These are phyloP conservation scores for Dromiciops gliroides DNA, from an alignment of 2,113 vertebrate species.

Conservation along the genomic window DNA sequence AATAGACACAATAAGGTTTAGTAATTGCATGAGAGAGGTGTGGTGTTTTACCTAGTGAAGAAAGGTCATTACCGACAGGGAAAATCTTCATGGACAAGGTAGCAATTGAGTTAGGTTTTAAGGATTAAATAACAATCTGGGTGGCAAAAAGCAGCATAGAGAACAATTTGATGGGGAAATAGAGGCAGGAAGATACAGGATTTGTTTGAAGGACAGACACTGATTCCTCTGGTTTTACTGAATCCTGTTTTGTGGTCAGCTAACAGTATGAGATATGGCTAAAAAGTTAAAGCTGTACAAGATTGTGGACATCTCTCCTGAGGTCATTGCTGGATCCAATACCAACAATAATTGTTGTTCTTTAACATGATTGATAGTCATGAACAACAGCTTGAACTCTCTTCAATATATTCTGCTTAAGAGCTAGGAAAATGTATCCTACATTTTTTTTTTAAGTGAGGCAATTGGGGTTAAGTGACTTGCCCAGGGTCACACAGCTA, in stretches of 20 bases:
- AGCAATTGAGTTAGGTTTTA: not conserved
- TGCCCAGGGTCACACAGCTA: too few relatives aligned
- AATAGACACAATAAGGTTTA: not conserved
- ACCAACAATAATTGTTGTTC: not conserved
- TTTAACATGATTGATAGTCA: not conserved
- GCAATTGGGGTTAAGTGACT: too few relatives aligned
- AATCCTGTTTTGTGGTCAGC: not conserved
- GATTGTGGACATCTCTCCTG: not conserved
- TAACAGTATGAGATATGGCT: not conserved
- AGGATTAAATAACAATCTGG: not conserved
- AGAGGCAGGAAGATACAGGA: not conserved
- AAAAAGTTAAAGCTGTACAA: not conserved
- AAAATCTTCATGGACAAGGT: not conserved
- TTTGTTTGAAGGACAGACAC: too few relatives aligned
- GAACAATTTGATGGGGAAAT: not conserved
- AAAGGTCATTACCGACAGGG: not conserved
- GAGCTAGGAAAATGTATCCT: conserved; percentile 8
- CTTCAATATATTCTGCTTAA: not conserved
- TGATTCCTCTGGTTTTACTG: too few relatives aligned
- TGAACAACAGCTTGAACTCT: not conserved
- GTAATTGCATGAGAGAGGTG: not conserved
- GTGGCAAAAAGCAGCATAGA: not conserved
- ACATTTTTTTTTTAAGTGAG: too few relatives aligned
- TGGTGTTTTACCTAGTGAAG: not conserved
- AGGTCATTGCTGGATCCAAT: not conserved